phyloP scores from a whole-genome alignment of 2,113 vertebrate species.

The Corythaeola cristata region DNA sequence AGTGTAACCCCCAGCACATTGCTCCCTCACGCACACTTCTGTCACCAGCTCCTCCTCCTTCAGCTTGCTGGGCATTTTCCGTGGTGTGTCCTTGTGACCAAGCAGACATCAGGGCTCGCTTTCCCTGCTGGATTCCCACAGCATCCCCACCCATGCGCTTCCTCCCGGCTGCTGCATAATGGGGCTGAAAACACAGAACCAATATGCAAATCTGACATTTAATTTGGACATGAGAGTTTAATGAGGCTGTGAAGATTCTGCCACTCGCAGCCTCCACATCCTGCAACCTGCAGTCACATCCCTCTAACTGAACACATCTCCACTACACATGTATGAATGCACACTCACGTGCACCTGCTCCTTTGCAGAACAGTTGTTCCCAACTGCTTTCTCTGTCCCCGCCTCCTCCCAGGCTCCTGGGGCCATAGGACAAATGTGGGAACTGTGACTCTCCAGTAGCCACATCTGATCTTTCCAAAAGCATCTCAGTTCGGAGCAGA shows the following conservation, averaged over 20 bases:
- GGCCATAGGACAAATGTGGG: neutral
- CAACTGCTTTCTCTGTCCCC: neutral
- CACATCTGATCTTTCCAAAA: neutral
- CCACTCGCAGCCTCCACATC: slow-evolving; percentile 46
- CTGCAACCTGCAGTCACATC: slow-evolving; percentile 3
- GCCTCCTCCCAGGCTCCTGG: neutral
- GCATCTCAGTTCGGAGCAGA: neutral
- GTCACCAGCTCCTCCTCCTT: neutral
- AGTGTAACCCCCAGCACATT: neutral
- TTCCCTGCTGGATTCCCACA: neutral
- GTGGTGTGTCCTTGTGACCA: neutral
- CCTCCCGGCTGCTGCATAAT: neutral
- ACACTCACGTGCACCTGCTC: neutral
- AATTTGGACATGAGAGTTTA: slow-evolving; percentile 61
- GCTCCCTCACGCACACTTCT: neutral
- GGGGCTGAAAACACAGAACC: neutral
- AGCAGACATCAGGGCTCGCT: neutral
- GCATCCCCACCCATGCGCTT: neutral
- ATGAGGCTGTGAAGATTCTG: slow-evolving; percentile 53
- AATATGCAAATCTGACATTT: slow-evolving; percentile 70
- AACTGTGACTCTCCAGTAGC: neutral
- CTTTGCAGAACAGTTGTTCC: neutral
- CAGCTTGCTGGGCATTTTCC: neutral
- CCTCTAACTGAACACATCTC: neutral
- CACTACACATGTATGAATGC: neutral